Evolutionary conservation across 2,113 vertebrate species (phyloP), one percentile per base, ranked within the genome.

Genomic region (Erythrolamprus reginae): DNA sequence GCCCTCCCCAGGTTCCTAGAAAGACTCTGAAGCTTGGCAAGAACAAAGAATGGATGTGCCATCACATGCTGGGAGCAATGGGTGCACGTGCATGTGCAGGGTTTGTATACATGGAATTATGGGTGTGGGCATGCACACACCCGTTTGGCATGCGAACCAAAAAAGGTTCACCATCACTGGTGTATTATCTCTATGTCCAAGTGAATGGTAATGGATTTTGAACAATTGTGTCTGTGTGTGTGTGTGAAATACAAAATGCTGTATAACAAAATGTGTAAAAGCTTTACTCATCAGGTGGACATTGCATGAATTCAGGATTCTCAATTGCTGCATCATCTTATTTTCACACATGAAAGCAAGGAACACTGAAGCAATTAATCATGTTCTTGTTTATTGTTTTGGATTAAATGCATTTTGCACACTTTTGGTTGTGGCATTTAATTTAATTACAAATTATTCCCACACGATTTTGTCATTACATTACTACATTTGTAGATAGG

Each of bases 331-430:
- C 51, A 91, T 93, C 86, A 61, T 95, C 53, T 94, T 86, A 96
- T 95, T 95, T 96, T 94, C 94, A 94, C 86, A 93, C 88, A 93
- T 92, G 93, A 96, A 92, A 94, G 10, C n/a, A 48, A 94, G 58
- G 52, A 56, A 95, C 93, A 95, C 92, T 94, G 89, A 96, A 95
- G 91, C 51, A 96, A 95, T 96, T 96, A 96, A 96, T 96, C 94
- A 95, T 93, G 38, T 10, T 38, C 82, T 95, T 94, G 88, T 95
- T 95, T 96, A 95, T 94, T 95, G 90, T 96, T 95, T 93, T 92
- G 51, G 28, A 94, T 89, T 94, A 95, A 96, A 94, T 94, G 51
- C 90, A 94, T 95, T 96, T 96, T 95, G 53, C 10, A 92, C 61
- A 92, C 33, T 51, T 96, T 96, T 95, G 96, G 91, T 94, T 94